Conservation (phyloP, 2,797 vertebrate genomes). For the Channa striata region DNA sequence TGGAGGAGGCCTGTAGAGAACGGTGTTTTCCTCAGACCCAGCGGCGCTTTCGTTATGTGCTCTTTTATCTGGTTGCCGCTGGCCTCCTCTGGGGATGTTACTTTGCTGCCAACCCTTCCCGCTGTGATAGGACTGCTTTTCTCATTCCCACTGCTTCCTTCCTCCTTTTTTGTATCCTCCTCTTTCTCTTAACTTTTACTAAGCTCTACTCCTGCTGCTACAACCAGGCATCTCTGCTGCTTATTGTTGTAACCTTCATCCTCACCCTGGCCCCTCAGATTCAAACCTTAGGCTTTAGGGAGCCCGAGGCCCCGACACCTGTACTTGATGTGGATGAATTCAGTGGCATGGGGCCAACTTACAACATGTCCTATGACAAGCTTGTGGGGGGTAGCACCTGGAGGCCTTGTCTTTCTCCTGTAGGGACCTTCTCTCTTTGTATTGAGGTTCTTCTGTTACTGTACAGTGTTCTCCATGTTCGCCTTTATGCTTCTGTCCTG, state of each 20-base stretch:
- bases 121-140: constrained; percentile 85
- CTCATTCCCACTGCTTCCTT: constrained; percentile 89
- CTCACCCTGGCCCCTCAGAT: constrained; percentile 92
- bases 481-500: constrained; percentile 92
- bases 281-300: constrained; percentile 84
- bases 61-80: constrained; percentile 90
- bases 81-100: constrained; percentile 94
- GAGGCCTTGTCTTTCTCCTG: constrained; percentile 90
- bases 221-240: constrained; percentile 88
- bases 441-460: constrained; percentile 95
- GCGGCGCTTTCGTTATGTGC: constrained; percentile 94
- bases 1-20: constrained; percentile 97
- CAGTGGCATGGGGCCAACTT: constrained; percentile 68
- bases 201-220: constrained; percentile 89
- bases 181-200: constrained; percentile 94
- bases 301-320: constrained; percentile 44
- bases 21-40: constrained; percentile 96
- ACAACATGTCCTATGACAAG: constrained; percentile 74
- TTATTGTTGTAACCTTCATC: constrained; percentile 89
- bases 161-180: constrained; percentile 89
- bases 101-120: constrained; percentile 87
- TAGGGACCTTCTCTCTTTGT: constrained; percentile 96
- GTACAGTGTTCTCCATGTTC: constrained; percentile 95
- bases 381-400: constrained; percentile 36
- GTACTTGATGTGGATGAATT: constrained; percentile 73